Base-by-base conservation (phyloP, 2,888 invertebrate genomes). In the Calameuta filiformis region DNA sequence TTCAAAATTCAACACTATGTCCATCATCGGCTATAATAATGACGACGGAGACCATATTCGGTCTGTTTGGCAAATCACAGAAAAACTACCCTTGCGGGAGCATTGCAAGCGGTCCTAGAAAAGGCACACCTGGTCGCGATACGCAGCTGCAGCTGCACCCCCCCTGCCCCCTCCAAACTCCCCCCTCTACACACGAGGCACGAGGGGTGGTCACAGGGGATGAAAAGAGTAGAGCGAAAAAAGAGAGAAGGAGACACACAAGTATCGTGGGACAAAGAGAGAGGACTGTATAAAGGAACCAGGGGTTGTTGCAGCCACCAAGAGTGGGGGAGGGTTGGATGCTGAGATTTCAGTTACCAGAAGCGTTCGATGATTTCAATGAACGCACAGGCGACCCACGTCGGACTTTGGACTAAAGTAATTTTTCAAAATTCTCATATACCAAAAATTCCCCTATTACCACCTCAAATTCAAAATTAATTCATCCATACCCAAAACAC, bases 291-390 rank as follows among this genome's bases (percentile, higher is more conserved):
- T 56, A 56, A 56, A 56, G 40, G 40, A 23, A 4, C 23, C 23
- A 56, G 40, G 40, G 40, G 40, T 56, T 56, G 40, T 9, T 56
- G 40, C 40, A 56, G 40, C 40, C 40, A 56, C 40, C 40, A 56
- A 56, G 40, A 23, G 69, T 77, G 73, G 73, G 76, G 85, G 84
- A 81, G 84, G 85, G 84, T 84, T 84, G 90, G 90, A 89, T 89
- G 90, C 89, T 87, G 90, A 89, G 90, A 90, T 90, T 90, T 90
- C 90, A 90, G 90, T 90, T 90, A 90, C 88, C 86, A 85, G n/a
- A 33, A 31, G 76, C 81, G 79, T 77, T 76, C 81, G 80, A 86
- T 81, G 88, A 89, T 81, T 87, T 87, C 83, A 88, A 89, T 87
- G 88, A 84, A 85, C 83, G 88, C 86, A 88, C 84, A 86, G 81